phyloP scores from a whole-genome alignment of 2,888 invertebrate genomes.

The Diaperis boleti region DNA sequence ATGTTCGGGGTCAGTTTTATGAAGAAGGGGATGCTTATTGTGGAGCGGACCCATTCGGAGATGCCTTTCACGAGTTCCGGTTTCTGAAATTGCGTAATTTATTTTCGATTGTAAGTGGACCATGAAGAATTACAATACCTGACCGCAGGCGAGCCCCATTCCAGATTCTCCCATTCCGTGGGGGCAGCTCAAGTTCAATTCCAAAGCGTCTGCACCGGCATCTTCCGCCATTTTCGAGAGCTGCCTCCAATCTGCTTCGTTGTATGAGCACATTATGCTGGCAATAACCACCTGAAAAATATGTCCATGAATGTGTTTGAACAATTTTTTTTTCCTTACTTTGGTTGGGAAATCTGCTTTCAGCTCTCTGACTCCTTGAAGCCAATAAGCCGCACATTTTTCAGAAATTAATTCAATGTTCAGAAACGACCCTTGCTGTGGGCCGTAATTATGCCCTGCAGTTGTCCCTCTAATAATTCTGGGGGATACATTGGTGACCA shows the following conservation, averaged over 20 bases:
- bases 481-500: conserved; percentile 97
- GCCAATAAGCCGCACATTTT: conserved; percentile 95
- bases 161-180: conserved; percentile 99
- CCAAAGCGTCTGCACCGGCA: conserved; percentile 94
- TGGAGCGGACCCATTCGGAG: conserved; percentile 88
- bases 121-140: conserved; percentile 74
- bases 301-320: no score
- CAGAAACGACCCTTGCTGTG: conserved; percentile 95
- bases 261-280: conserved; percentile 94
- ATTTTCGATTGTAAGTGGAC: background rate
- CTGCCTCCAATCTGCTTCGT: conserved; percentile 88
- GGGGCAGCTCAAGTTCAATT: conserved; percentile 96
- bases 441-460: conserved; percentile 91
- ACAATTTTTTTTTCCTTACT: no score
- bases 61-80: conserved; percentile 90
- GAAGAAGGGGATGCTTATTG: conserved; percentile 95
- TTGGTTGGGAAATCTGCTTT: conserved; percentile 93
- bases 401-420: conserved; percentile 99
- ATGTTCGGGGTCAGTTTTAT: conserved; percentile 98
- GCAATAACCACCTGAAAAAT: conserved; percentile 84
- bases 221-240: conserved; percentile 82
- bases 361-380: conserved; percentile 85
- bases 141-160: conserved; percentile 99
- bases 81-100: conserved; percentile 71
- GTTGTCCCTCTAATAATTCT: conserved; percentile 95